phyloP scores from a whole-genome alignment of 2,888 invertebrate genomes.

The Chorisops tibialis region DNA sequence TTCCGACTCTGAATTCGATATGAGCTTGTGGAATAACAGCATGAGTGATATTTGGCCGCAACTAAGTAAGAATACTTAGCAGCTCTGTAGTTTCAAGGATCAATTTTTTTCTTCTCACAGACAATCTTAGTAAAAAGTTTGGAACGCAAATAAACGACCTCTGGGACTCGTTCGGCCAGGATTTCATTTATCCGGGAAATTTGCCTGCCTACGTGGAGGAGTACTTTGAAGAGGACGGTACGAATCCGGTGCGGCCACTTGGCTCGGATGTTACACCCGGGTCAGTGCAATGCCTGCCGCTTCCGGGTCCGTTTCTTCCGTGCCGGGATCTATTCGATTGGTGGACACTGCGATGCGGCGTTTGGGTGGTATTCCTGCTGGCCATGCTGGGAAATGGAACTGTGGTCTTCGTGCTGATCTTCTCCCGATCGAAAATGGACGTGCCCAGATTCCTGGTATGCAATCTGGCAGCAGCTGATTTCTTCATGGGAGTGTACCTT shows the following conservation, averaged over 20 bases:
- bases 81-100: background rate
- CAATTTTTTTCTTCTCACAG: constrained; percentile 49
- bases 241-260: constrained; percentile 40
- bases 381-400: constrained; percentile 95
- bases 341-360: constrained; percentile 95
- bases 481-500: constrained; percentile 94
- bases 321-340: constrained; percentile 95
- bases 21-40: constrained; percentile 76
- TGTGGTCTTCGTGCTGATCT: constrained; percentile 89
- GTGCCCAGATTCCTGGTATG: constrained; percentile 95
- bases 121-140: constrained; percentile 70
- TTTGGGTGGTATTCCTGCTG: constrained; percentile 94
- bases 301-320: constrained; percentile 90
- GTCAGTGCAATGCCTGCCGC: constrained; percentile 69
- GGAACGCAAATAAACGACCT: constrained; percentile 67
- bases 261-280: constrained; percentile 45
- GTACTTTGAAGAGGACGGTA: constrained; percentile 63
- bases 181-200: constrained; percentile 67
- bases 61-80: constrained; percentile 61
- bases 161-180: constrained; percentile 67
- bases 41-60: constrained; percentile 80
- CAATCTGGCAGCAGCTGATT: constrained; percentile 94
- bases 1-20: constrained; percentile 66
- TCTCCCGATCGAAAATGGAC: constrained; percentile 90
- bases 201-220: constrained; percentile 69